phyloP scores from a whole-genome alignment of 2,888 invertebrate genomes.

The Drosophila anomelani region DNA sequence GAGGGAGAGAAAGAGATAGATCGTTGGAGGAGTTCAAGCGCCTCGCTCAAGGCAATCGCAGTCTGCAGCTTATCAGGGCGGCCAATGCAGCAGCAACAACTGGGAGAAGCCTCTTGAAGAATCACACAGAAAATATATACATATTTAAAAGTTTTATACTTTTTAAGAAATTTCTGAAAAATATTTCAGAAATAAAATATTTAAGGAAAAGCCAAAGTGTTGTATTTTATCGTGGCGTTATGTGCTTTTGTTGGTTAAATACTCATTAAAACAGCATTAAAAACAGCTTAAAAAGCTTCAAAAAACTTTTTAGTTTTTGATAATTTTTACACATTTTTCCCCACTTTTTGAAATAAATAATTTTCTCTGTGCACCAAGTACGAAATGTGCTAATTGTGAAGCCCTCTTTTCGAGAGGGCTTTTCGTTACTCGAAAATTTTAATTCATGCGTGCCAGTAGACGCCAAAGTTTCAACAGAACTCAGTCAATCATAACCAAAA shows the following conservation, averaged over 20 bases:
- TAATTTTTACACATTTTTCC: background rate
- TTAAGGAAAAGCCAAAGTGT: no score
- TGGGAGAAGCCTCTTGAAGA: slow-evolving; percentile 54
- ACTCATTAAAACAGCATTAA: no score
- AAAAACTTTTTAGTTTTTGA: background rate
- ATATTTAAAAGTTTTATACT: background rate
- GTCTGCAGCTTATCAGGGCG: slow-evolving; percentile 65
- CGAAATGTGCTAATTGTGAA: slow-evolving; percentile 75
- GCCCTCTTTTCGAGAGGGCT: slow-evolving; percentile 34
- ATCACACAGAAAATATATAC: slow-evolving; percentile 1
- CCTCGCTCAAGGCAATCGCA: slow-evolving; percentile 71
- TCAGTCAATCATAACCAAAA: slow-evolving; percentile 80
- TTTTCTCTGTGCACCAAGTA: slow-evolving; percentile 33
- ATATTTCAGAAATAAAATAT: no score
- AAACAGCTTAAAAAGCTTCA: background rate
- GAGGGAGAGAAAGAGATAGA: slow-evolving; percentile 2
- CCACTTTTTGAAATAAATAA: background rate
- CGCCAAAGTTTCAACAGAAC: slow-evolving; percentile 80
- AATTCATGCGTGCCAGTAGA: slow-evolving; percentile 77
- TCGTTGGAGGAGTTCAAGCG: slow-evolving; percentile 67
- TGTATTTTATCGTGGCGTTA: background rate
- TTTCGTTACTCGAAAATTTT: slow-evolving; percentile 75
- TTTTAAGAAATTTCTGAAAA: background rate
- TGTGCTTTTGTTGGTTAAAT: background rate
- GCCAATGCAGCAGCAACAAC: slow-evolving; percentile 6